A percentile compares a stretch with the other conserved stretches of the same genome.
Evolutionary conservation across 1,140 invertebrate genomes (phyloP).

Genomic region (Oryctes rhinoceros): DNA sequence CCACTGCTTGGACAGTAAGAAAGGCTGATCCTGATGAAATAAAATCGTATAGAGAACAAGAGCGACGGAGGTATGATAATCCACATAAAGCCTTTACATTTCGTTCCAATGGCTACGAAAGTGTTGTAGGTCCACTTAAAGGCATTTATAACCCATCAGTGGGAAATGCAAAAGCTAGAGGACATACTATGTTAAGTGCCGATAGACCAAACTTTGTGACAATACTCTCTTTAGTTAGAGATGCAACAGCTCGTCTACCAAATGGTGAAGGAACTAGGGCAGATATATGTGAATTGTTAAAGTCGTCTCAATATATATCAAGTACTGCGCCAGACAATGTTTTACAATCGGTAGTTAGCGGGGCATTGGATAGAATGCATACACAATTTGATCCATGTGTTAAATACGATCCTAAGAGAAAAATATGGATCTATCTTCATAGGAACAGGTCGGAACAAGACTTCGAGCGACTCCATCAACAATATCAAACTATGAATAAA

Average conservation of each 20-base stretch:
- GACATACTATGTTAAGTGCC: conserved; percentile 82
- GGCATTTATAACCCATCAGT: conserved; percentile 77
- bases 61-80: conserved; percentile 74
- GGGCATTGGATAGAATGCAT: conserved; percentile 87
- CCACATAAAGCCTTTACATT: conserved; percentile 90
- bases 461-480: conserved; percentile 75
- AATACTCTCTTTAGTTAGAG: conserved; percentile 88
- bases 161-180: conserved; percentile 70
- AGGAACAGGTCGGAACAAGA: conserved; percentile 77
- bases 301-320: conserved; percentile 86
- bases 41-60: conserved; percentile 79
- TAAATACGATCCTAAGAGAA: conserved; percentile 86
- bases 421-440: conserved; percentile 92
- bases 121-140: conserved; percentile 89
- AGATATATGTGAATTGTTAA: conserved; percentile 85
- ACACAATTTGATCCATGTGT: conserved; percentile 91
- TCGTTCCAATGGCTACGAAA: conserved; percentile 80
- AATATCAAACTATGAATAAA: conserved; percentile 69
- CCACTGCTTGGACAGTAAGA: conserved; percentile 81
- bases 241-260: conserved; percentile 90
- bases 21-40: conserved; percentile 81
- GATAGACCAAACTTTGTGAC: conserved; percentile 91
- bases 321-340: conserved; percentile 75
- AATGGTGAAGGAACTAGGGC: conserved; percentile 92
- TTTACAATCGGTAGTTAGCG: conserved; percentile 86